phyloP scores from a whole-genome alignment of 2,888 invertebrate genomes.

The Bellardia bayeri region DNA sequence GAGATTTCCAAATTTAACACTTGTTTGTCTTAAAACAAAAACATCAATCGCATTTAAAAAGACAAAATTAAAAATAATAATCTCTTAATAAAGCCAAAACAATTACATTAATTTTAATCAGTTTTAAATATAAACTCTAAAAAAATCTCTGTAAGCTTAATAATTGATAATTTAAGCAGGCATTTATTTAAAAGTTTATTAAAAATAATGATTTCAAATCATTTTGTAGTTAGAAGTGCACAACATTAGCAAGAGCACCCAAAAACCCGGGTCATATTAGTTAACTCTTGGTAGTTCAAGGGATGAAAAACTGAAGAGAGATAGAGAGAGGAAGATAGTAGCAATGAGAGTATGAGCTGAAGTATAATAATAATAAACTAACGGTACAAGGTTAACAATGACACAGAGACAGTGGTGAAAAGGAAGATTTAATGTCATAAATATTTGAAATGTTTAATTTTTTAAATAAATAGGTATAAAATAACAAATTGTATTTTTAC shows the following conservation, averaged over 20 bases:
- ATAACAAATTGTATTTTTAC: too few species aligned
- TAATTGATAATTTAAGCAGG: too few species aligned
- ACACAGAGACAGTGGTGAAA: conserved; percentile 20
- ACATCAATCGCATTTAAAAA: not conserved
- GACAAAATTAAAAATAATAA: too few species aligned
- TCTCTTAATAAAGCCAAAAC: too few species aligned
- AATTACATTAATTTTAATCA: too few species aligned
- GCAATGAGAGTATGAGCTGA: not conserved
- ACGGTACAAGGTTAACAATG: conserved; percentile 62
- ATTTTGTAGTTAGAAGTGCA: not conserved
- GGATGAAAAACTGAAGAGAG: conserved; percentile 24
- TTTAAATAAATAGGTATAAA: too few species aligned
- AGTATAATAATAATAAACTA: conserved; percentile 22
- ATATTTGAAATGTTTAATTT: too few species aligned
- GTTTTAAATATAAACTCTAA: too few species aligned
- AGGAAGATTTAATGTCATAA: not conserved
- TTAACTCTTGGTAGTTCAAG: not conserved
- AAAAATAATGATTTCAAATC: not conserved
- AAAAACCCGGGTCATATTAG: conserved; percentile 36
- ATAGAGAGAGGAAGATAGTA: conserved; percentile 3
- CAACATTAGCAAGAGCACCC: not conserved
- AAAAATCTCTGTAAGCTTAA: too few species aligned
- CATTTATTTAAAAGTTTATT: not conserved
- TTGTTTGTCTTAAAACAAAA: conserved; percentile 24
- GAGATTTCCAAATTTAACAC: conserved; percentile 1